A percentile compares a stretch with the other conserved stretches of the same genome.
Evolutionary conservation across 1,140 invertebrate species (phyloP).

Genomic region (Belonocnema kinseyi): DNA sequence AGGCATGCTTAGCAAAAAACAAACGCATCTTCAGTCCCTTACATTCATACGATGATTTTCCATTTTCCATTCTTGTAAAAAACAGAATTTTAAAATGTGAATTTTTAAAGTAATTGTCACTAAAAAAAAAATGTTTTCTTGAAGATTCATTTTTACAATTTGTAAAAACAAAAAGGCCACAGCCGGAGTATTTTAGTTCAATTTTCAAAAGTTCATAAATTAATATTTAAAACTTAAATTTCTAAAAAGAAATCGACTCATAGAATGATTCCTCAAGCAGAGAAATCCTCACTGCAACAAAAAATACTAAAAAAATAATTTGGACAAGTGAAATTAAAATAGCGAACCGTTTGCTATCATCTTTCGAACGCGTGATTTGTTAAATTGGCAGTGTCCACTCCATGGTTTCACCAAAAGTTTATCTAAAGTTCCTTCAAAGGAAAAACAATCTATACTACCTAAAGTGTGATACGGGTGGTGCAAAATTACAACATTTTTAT

Average conservation of each 20-base stretch:
- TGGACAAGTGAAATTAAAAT: conserved; percentile 5
- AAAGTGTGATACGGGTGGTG: not conserved
- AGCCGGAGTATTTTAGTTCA: not conserved
- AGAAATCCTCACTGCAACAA: not conserved
- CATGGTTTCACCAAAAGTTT: conserved; percentile 50
- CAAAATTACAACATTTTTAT: conserved; percentile 24
- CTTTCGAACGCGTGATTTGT: conserved; percentile 59
- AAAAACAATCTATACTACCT: conserved; percentile 9
- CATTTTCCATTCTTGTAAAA: too few relatives aligned
- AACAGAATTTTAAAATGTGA: too few relatives aligned
- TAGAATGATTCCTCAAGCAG: too few relatives aligned
- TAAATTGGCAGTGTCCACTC: conserved; percentile 66
- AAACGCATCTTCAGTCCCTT: not conserved
- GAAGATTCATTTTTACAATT: too few relatives aligned
- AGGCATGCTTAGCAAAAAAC: not conserved
- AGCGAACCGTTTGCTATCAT: conserved; percentile 43
- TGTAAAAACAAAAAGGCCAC: not conserved
- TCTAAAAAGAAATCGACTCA: too few relatives aligned
- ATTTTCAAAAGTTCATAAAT: conserved; percentile 41
- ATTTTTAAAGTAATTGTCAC: too few relatives aligned
- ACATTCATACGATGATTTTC: not conserved
- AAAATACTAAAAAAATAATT: not conserved
- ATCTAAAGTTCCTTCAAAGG: conserved; percentile 43
- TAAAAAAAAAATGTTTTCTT: too few relatives aligned
- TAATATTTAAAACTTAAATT: conserved; percentile 33